Evolutionary conservation across 2,797 vertebrate species (phyloP).

Genomic region (Semaprochilodus insignis): DNA sequence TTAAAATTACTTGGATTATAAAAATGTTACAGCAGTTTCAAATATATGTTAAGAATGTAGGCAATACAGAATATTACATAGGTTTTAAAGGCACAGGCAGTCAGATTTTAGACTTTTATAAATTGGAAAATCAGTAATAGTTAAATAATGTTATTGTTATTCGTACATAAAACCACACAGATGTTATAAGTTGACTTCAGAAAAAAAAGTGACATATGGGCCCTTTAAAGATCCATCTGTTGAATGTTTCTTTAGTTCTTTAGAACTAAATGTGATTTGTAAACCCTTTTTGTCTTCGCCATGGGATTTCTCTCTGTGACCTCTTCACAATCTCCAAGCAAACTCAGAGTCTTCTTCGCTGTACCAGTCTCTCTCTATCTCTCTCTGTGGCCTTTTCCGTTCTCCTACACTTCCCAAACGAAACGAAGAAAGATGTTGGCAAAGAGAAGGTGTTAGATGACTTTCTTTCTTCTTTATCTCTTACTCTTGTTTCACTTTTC

Average conservation of each 20-base stretch:
- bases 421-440: neutral
- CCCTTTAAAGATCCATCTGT: neutral
- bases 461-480: neutral
- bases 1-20: too few relatives aligned
- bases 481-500: neutral
- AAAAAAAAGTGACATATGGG: too few relatives aligned
- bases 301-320: neutral
- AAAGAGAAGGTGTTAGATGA: neutral
- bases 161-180: too few relatives aligned
- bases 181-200: too few relatives aligned
- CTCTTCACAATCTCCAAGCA: neutral
- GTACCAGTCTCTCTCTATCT: neutral
- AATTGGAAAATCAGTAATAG: too few relatives aligned
- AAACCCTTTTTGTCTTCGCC: neutral
- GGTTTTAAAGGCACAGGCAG: too few relatives aligned
- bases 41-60: too few relatives aligned
- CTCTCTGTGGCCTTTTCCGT: neutral
- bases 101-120: too few relatives aligned
- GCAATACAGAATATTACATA: too few relatives aligned
- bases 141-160: too few relatives aligned
- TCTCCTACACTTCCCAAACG: neutral
- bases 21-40: too few relatives aligned
- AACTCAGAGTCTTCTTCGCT: neutral
- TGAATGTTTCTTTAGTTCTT: neutral
- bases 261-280: neutral